These are phyloP conservation scores for Saxicola maurus DNA, from an alignment of 2,797 vertebrate species.

Conservation along the genomic window DNA sequence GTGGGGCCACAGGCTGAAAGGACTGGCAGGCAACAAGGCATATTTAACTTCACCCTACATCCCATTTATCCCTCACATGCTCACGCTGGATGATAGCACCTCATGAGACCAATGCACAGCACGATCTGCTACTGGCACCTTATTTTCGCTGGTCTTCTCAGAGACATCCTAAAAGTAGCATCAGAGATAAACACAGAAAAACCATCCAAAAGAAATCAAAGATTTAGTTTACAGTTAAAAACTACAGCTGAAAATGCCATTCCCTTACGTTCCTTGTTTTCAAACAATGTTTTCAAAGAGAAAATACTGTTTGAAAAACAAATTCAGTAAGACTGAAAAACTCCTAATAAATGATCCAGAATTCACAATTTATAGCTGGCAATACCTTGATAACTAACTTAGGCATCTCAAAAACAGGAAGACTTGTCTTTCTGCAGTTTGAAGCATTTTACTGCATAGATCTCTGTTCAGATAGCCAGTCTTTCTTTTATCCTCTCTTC, in stretches of 20 bases:
- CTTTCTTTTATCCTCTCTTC: background rate
- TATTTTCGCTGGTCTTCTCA: background rate
- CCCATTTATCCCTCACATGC: background rate
- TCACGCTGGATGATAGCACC: rapidly evolving
- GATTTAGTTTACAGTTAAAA: background rate
- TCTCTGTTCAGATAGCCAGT: background rate
- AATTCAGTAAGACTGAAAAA: background rate
- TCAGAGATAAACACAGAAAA: background rate
- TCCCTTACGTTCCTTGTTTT: background rate
- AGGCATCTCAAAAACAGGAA: background rate
- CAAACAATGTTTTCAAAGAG: background rate
- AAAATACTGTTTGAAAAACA: background rate
- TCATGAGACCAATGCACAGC: background rate
- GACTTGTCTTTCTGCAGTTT: background rate
- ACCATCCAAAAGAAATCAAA: background rate
- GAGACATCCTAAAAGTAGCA: background rate
- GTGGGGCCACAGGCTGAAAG: background rate
- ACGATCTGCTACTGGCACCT: background rate
- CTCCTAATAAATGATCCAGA: background rate
- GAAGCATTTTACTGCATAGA: background rate
- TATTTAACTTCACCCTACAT: background rate
- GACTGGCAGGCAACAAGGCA: background rate
- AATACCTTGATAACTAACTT: background rate
- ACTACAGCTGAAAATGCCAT: background rate
- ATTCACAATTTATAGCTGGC: background rate